These are phyloP conservation scores for Melinaea marsaeus DNA, from an alignment of 2,888 invertebrate species.

Conservation along the genomic window DNA sequence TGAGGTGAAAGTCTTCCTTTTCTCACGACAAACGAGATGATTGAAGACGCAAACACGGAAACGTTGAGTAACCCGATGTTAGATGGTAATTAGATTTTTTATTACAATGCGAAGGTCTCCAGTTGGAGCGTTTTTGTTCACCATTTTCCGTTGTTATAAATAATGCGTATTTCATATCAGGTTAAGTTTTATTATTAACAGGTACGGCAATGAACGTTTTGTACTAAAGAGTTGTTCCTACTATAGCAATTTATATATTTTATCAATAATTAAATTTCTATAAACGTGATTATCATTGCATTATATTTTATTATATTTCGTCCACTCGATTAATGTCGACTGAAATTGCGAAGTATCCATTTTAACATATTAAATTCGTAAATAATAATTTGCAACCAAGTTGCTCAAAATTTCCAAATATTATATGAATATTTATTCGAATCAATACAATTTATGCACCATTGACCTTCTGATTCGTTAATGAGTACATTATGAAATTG, in stretches of 20 bases:
- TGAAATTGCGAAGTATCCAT: slow-evolving; percentile 13
- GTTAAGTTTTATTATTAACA: neutral
- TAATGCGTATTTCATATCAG: neutral
- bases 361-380: slow-evolving; percentile 14
- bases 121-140: slow-evolving; percentile 21
- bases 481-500: neutral
- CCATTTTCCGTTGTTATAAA: slow-evolving; percentile 15
- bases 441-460: slow-evolving; percentile 7
- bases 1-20: slow-evolving; percentile 65
- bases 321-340: slow-evolving; percentile 2
- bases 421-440: slow-evolving; percentile 9
- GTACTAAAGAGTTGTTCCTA: too few species aligned
- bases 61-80: slow-evolving; percentile 32
- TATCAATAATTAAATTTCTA: neutral
- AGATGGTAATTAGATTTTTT: slow-evolving; percentile 32
- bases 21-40: slow-evolving; percentile 56
- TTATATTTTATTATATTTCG: slow-evolving; percentile 1
- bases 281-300: neutral
- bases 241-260: too few species aligned
- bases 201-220: too few species aligned
- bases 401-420: slow-evolving; percentile 14
- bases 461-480: slow-evolving; percentile 5
- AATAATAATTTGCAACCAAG: slow-evolving; percentile 20
- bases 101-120: slow-evolving; percentile 26
- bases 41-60: slow-evolving; percentile 47